Evolutionary conservation across 2,888 invertebrate species (phyloP).

Genomic region (Macrosoma leucophasiata): DNA sequence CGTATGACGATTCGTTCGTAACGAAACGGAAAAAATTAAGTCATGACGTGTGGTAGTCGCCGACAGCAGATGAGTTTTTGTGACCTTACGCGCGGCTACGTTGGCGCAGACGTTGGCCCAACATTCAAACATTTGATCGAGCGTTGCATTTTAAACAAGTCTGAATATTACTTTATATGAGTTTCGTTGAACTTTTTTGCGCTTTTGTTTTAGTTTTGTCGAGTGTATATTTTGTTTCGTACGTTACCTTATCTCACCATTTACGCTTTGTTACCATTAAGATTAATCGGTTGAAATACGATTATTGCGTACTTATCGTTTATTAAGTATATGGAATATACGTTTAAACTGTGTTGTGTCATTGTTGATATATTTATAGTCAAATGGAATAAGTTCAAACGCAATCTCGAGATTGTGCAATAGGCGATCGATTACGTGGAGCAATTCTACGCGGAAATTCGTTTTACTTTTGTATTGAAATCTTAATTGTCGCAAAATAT

Average conservation of each 20-base stretch:
- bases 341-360: conserved; percentile 24
- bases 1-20: conserved; percentile 36
- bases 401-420: conserved; percentile 35
- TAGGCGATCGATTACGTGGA: conserved; percentile 41
- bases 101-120: conserved; percentile 44
- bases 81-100: conserved; percentile 31
- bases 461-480: conserved; percentile 59
- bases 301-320: conserved; percentile 29
- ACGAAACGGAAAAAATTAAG: conserved; percentile 32
- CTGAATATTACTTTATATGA: conserved; percentile 45
- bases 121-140: conserved; percentile 45
- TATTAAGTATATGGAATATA: conserved; percentile 35
- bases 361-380: conserved; percentile 33
- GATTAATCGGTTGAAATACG: conserved; percentile 36
- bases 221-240: conserved; percentile 35
- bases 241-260: conserved; percentile 48
- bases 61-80: conserved; percentile 28
- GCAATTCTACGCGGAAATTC: conserved; percentile 46
- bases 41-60: conserved; percentile 27
- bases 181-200: conserved; percentile 48
- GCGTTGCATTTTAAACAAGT: conserved; percentile 57
- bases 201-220: conserved; percentile 39
- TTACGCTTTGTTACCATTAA: conserved; percentile 64
- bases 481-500: conserved; percentile 72
- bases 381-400: conserved; percentile 25